phyloP scores from a whole-genome alignment of 2,797 vertebrate species.

The Epinephelus malabaricus region DNA sequence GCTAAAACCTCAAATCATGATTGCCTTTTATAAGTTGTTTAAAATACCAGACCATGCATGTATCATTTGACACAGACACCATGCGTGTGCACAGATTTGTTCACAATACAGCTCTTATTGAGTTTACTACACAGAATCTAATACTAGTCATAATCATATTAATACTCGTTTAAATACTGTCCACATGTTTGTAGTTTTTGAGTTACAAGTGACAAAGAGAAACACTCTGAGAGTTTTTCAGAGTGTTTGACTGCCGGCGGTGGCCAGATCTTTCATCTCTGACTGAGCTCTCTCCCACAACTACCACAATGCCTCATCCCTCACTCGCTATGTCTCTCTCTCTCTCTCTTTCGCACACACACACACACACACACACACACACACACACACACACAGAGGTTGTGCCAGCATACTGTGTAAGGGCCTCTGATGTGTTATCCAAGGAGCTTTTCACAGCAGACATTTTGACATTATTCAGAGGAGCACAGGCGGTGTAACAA shows the following conservation, averaged over 20 bases:
- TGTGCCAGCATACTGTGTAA: slow-evolving; percentile 21
- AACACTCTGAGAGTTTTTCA: not conserved
- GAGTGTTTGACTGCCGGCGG: slow-evolving; percentile 47
- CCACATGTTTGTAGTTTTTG: not conserved
- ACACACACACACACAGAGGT: slow-evolving; percentile 14
- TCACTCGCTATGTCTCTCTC: not conserved
- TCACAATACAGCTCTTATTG: not conserved
- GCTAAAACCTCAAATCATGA: not conserved
- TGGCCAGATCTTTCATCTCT: slow-evolving; percentile 58
- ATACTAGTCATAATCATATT: not conserved
- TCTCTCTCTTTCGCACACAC: not conserved
- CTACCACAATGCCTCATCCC: slow-evolving; percentile 59
- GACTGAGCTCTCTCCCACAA: slow-evolving; percentile 59
- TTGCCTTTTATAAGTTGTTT: not conserved
- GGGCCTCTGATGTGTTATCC: slow-evolving; percentile 21
- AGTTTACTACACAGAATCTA: not conserved
- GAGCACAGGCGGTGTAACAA: not conserved
- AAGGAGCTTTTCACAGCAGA: slow-evolving; percentile 18
- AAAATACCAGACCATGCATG: not conserved
- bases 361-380: slow-evolving; percentile 5
- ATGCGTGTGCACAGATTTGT: not conserved
- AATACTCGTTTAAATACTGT: not conserved
- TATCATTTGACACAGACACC: not conserved
- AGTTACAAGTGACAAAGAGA: slow-evolving; percentile 25
- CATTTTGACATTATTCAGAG: slow-evolving; percentile 21